Conservation (phyloP, 92 coral and sea anemone genomes). For the Epizoanthus fatuus region DNA sequence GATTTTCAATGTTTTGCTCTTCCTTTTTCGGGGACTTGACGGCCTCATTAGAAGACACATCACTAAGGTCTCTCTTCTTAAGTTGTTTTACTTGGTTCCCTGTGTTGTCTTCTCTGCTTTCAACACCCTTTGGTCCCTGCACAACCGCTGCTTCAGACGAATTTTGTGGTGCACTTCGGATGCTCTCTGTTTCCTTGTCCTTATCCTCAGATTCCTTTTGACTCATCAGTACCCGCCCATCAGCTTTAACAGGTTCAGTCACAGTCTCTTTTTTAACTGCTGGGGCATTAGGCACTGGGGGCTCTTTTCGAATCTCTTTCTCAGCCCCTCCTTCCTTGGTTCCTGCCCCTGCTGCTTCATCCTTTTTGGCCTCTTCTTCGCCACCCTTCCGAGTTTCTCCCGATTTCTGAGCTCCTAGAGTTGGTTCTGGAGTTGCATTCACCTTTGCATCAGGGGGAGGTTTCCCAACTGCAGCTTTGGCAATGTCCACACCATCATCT, state of each 20-base stretch:
- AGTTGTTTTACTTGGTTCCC: conserved; percentile 67
- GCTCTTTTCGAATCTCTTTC: conserved; percentile 73
- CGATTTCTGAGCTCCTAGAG: not conserved
- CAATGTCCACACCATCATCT: not conserved
- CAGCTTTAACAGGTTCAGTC: conserved; percentile 32
- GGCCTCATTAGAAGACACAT: not conserved
- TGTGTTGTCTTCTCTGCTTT: conserved; percentile 53
- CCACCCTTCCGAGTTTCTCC: conserved; percentile 25
- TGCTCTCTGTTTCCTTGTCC: not conserved
- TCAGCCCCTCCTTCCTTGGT: conserved; percentile 45
- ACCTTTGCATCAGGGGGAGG: not conserved
- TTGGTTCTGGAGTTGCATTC: not conserved
- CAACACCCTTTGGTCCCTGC: conserved; percentile 20
- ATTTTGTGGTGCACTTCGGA: conserved; percentile 10
- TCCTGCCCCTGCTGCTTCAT: conserved; percentile 33
- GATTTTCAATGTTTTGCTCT: not conserved
- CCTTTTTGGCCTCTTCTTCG: conserved; percentile 24
- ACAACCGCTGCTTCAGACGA: conserved; percentile 27
- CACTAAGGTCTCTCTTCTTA: conserved; percentile 67
- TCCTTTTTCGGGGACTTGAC: not conserved
- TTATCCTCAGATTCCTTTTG: conserved; percentile 15
- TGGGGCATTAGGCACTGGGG: conserved; percentile 88
- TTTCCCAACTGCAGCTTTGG: not conserved
- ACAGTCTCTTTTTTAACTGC: conserved; percentile 46
- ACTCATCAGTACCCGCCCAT: conserved; percentile 52